Conservation (phyloP, 2,797 vertebrate genomes). For the Alectoris magna region DNA sequence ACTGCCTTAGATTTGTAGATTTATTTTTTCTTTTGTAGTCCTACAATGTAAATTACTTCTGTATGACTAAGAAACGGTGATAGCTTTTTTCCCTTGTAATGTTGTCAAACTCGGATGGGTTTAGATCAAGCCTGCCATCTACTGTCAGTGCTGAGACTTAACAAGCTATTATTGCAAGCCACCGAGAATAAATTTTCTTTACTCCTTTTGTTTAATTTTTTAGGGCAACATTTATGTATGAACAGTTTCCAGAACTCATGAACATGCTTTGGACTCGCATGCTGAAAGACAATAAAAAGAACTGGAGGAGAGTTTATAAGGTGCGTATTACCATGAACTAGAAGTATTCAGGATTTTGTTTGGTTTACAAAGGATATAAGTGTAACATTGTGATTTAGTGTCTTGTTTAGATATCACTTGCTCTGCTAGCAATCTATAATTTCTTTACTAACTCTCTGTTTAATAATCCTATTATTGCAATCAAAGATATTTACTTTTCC, state of each 20-base stretch:
- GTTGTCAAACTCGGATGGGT: background rate
- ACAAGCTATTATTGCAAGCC: slow-evolving; percentile 34
- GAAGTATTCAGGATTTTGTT: background rate
- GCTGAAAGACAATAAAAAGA: slow-evolving; percentile 99
- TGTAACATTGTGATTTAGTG: background rate
- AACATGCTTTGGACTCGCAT: slow-evolving; percentile 99
- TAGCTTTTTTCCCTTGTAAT: background rate
- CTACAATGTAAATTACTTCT: background rate
- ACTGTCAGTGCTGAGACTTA: slow-evolving; percentile 66
- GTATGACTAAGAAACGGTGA: background rate
- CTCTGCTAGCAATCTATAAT: background rate
- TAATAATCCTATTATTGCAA: background rate
- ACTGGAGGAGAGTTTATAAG: slow-evolving; percentile 99
- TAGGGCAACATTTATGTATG: slow-evolving; percentile 98
- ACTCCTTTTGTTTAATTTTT: slow-evolving; percentile 17
- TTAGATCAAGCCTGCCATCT: slow-evolving; percentile 82
- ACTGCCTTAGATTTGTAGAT: background rate
- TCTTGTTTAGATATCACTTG: background rate
- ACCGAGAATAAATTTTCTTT: background rate
- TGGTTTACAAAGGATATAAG: background rate
- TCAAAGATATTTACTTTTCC: background rate
- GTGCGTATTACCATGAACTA: slow-evolving; percentile 72
- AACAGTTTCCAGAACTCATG: slow-evolving; percentile 99
- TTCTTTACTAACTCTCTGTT: background rate
- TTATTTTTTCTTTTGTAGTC: background rate